Base-by-base conservation (phyloP, 1,140 invertebrate genomes). In the Cyclina sinensis region DNA sequence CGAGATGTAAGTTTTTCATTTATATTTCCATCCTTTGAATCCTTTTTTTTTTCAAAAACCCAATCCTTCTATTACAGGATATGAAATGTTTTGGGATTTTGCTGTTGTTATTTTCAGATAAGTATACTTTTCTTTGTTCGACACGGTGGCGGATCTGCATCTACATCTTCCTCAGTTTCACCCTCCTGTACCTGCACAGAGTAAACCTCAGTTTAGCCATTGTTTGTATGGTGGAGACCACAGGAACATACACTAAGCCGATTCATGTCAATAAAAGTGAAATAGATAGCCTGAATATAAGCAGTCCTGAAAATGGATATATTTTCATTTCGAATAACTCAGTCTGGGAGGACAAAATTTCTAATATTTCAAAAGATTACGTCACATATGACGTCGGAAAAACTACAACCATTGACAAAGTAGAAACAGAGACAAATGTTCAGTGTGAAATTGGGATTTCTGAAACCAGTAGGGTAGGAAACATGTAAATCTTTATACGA, bases 171-270 rank as follows among this genome's bases (percentile, higher is more conserved):
- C 7, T 78, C 7, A 37, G 73, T 27, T 68, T 68, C n/a, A 32
- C 24, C 21, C 24, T 78, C 0, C 46, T 86, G 73, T 79, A 79
- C 43, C 35, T 68, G 24, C 84, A 86, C 27, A 24, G 84, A 32
- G 84, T 86, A 0, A 86, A 86, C 39, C 35, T 79, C 7, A 78
- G 70, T 43, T 35, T 86, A 2, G 73, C 84, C 5, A 24, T 86
- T 18, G 84, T 86, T 12, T 86, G 84, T 37, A 86, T 86, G 84
- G 84, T 86, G 18, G 74, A 78, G 16, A 78, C 74, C 43, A 78
- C 74, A 7, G 21, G 5, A n/a, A 18, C 43, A n/a, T 21, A 78
- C 14, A 35, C n/a, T 51, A 32, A n/a, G 30, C 1, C 35, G 9
- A 1, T 68, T 14, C 78, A 57, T 68, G 43, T 65, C 12, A 46